Evolutionary conservation across 2,113 vertebrate genomes (phyloP), one percentile per base, ranked within the genome.

Genomic region (Atrichornis clamosus): DNA sequence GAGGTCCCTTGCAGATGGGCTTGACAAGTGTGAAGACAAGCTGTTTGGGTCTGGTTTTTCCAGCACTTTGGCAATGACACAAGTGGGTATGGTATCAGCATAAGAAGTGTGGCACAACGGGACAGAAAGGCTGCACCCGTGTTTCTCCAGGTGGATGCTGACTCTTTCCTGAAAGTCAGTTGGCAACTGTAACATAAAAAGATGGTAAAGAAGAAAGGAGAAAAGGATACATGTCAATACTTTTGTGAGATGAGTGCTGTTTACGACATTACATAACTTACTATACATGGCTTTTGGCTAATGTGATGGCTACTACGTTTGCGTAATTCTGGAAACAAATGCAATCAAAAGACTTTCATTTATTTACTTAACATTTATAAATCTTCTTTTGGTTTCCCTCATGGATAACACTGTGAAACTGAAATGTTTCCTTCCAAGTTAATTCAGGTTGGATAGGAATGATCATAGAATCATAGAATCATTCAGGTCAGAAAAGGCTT

Each of bases 151-250:
- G 77, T 99, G 98, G 90, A 98, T 98, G 97, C 98, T 99, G 94
- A 99, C 97, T 50, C 98, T 98, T 95, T 99, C 98, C 97, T 99
- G 99, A 89, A 99, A 99, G 69, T 99, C 99, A 37, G 97, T 92
- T 11, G 99, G 99, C 93, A 99, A 93, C 99, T 99, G 95, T 44
- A 90, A 76, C 8, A 73, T 55, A 94, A 90, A 95, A 52, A 94
- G 21, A 56, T 56, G 49, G 68, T 53, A 88, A 78, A 37, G n/a
- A 3, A 42, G 24, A 77, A 37, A 81, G 65, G 30, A 84, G 80
- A 88, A 52, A 76, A 77, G 18, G 44, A 19, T 18, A 2, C 4
- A 11, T 4, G 6, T 91, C 15, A 87, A 5, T 79, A 89, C 37
- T 28, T 11, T 20, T 46, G 39, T 64, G 59, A 84, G 52, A 70